These are phyloP conservation scores for Tor tambroides DNA, from an alignment of 2,113 vertebrate species.

Conservation along the genomic window DNA sequence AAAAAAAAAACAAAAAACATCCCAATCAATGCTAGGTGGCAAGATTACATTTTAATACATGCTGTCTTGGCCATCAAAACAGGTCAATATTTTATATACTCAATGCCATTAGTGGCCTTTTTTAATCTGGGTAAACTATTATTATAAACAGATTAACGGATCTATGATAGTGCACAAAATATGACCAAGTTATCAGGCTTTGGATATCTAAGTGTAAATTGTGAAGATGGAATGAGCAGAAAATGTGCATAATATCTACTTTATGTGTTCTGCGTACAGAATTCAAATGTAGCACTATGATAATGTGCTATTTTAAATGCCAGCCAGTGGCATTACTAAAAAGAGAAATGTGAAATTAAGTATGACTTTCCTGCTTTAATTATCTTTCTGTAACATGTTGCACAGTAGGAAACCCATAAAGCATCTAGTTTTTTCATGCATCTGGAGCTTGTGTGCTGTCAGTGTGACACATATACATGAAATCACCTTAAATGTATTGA, in stretches of 20 bases:
- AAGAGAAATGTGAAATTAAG: slow-evolving; percentile 16
- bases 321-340: not conserved
- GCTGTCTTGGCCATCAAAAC: not conserved
- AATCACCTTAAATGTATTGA: not conserved
- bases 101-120: not conserved
- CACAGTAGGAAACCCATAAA: not conserved
- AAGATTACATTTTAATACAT: not conserved
- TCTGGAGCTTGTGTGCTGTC: not conserved
- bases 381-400: not conserved
- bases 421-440: not conserved
- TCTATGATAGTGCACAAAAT: not conserved
- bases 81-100: not conserved
- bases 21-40: not conserved
- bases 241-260: not conserved
- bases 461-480: not conserved
- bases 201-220: not conserved
- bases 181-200: not conserved
- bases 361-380: slow-evolving; percentile 7
- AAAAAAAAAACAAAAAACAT: not conserved
- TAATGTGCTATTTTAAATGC: slow-evolving; percentile 2
- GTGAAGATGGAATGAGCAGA: not conserved
- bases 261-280: not conserved
- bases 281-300: not conserved
- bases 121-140: not conserved
- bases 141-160: not conserved